phyloP scores from a whole-genome alignment of 2,113 vertebrate species.

The Hippopotamus amphibius region DNA sequence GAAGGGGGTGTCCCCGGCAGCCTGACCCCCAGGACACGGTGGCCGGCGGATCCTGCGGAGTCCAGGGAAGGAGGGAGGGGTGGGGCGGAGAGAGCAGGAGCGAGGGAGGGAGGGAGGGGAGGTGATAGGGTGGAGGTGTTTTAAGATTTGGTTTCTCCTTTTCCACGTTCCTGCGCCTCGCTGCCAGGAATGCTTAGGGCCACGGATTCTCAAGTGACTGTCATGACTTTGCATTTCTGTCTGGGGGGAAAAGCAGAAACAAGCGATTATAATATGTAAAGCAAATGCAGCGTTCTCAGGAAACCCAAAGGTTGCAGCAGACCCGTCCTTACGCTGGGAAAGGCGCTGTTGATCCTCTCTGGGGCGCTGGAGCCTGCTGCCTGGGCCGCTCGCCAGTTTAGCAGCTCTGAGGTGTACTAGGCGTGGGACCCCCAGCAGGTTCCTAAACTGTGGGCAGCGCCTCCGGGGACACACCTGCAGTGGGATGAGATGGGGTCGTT shows the following conservation, averaged over 20 bases:
- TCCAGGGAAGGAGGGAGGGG: accelerated
- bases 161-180: background rate
- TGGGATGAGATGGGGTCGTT: background rate
- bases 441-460: background rate
- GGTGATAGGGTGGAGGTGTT: accelerated
- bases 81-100: accelerated
- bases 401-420: too few relatives aligned
- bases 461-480: accelerated
- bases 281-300: accelerated
- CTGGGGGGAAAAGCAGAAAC: background rate
- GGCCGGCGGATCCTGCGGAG: too few relatives aligned
- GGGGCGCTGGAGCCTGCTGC: background rate
- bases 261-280: accelerated
- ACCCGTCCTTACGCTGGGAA: accelerated
- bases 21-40: background rate
- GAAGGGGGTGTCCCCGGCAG: accelerated
- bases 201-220: background rate
- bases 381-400: background rate
- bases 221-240: background rate
- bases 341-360: accelerated
- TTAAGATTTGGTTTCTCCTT: background rate
- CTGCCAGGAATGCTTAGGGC: background rate
- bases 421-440: background rate
- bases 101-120: accelerated
- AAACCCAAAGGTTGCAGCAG: background rate